Evolutionary conservation across 2,888 invertebrate genomes (phyloP).

Genomic region (Sycophila texana): DNA sequence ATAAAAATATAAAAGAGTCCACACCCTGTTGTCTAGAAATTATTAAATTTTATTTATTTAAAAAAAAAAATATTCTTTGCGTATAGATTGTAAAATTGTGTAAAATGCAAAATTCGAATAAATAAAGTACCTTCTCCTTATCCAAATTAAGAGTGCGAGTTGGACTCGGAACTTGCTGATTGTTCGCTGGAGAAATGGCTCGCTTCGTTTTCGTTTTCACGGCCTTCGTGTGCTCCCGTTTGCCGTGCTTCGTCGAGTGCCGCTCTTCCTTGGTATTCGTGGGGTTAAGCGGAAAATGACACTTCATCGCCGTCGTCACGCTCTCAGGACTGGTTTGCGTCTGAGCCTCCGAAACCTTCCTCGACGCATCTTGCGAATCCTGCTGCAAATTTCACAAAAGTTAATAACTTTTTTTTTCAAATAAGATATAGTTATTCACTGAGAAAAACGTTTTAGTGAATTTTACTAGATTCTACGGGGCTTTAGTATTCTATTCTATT

Average conservation of each 20-base stretch:
- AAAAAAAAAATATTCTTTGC: too few relatives aligned
- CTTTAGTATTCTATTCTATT: too few relatives aligned
- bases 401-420: too few relatives aligned
- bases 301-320: slow-evolving; percentile 73
- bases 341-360: slow-evolving; percentile 76
- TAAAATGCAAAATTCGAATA: not conserved
- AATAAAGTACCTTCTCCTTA: slow-evolving; percentile 76
- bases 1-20: too few relatives aligned
- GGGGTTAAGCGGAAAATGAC: slow-evolving; percentile 81
- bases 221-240: slow-evolving; percentile 77
- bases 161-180: slow-evolving; percentile 73
- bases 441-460: too few relatives aligned
- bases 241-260: slow-evolving; percentile 77
- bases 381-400: slow-evolving; percentile 52
- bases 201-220: slow-evolving; percentile 74
- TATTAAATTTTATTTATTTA: too few relatives aligned
- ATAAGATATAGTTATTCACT: too few relatives aligned
- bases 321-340: slow-evolving; percentile 78
- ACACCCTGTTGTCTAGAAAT: too few relatives aligned
- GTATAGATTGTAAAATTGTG: too few relatives aligned
- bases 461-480: too few relatives aligned
- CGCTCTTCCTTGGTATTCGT: slow-evolving; percentile 77
- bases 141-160: slow-evolving; percentile 67
- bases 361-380: slow-evolving; percentile 73
- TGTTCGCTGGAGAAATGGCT: slow-evolving; percentile 74